phyloP scores from a whole-genome alignment of 1,140 invertebrate species.

The Eriosoma lanigerum region DNA sequence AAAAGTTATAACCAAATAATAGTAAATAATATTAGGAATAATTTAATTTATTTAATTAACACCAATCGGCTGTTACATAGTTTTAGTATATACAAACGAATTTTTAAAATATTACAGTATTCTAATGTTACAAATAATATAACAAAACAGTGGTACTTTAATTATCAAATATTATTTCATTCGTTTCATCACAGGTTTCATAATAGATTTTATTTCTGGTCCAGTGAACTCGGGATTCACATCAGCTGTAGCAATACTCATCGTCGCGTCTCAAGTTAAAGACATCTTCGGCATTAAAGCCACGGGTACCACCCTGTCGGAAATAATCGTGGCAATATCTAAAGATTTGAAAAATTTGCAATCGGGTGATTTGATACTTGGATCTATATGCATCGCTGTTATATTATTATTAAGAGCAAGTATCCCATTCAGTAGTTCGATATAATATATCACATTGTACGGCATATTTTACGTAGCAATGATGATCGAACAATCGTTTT shows the following conservation, averaged over 20 bases:
- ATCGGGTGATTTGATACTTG: constrained; percentile 70
- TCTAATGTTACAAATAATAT: too few species aligned
- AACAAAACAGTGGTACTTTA: too few species aligned
- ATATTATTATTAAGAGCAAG: constrained; percentile 71
- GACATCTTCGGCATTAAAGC: constrained; percentile 78
- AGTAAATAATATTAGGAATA: too few species aligned
- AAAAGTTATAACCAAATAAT: too few species aligned
- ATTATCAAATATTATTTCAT: too few species aligned
- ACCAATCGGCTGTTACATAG: too few species aligned
- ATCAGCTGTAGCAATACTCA: constrained; percentile 87
- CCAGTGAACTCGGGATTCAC: constrained; percentile 91
- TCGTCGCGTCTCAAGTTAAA: constrained; percentile 85
- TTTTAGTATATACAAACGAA: too few species aligned
- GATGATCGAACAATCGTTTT: neutral
- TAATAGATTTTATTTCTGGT: constrained; percentile 90
- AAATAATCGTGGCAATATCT: constrained; percentile 70
- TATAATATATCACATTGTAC: neutral
- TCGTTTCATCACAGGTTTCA: constrained; percentile 72
- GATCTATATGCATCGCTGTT: constrained; percentile 69
- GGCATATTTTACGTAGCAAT: too few species aligned
- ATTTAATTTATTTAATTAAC: too few species aligned
- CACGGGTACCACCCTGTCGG: constrained; percentile 70
- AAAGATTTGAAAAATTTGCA: constrained; percentile 65
- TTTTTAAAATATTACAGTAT: too few species aligned
- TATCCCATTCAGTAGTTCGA: neutral